These are phyloP conservation scores for Austrolebias charrua DNA, from an alignment of 2,797 vertebrate genomes.

Conservation along the genomic window DNA sequence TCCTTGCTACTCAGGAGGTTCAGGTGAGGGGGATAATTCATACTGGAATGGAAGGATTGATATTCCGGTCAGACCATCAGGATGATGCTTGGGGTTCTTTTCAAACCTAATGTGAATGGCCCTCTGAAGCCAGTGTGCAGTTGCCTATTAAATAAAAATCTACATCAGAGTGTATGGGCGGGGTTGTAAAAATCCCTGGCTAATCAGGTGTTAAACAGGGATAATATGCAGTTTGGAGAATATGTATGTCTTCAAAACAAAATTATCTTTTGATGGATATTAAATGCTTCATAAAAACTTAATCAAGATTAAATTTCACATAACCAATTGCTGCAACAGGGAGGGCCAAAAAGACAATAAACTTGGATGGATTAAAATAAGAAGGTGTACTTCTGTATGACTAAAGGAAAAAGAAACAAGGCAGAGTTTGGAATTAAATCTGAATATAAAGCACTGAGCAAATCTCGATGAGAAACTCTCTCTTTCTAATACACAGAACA, in stretches of 20 bases:
- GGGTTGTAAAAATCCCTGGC: constrained; percentile 30
- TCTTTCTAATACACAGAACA: neutral
- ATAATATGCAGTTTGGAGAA: constrained; percentile 21
- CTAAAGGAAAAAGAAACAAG: neutral
- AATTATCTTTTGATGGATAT: constrained; percentile 22
- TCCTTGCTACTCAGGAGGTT: constrained; percentile 40
- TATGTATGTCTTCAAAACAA: neutral
- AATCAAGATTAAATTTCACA: constrained; percentile 12
- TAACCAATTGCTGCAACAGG: constrained; percentile 15
- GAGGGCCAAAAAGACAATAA: neutral
- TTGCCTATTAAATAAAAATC: constrained; percentile 48
- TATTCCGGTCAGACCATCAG: constrained; percentile 71
- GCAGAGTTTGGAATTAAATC: no score
- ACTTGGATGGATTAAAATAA: no score
- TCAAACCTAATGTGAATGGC: constrained; percentile 56
- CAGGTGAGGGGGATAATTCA: constrained; percentile 55
- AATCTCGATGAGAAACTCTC: neutral
- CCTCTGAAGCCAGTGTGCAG: constrained; percentile 45
- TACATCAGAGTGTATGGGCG: constrained; percentile 38
- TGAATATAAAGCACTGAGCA: neutral
- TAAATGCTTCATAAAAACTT: neutral
- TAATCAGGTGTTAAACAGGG: constrained; percentile 46
- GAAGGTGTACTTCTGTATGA: neutral
- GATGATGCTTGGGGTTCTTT: constrained; percentile 59
- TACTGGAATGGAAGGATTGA: constrained; percentile 67